A percentile compares a stretch with the other conserved stretches of the same genome.
phyloP scores from a whole-genome alignment of 2,888 invertebrate species.

The Drosophila percnosoma region DNA sequence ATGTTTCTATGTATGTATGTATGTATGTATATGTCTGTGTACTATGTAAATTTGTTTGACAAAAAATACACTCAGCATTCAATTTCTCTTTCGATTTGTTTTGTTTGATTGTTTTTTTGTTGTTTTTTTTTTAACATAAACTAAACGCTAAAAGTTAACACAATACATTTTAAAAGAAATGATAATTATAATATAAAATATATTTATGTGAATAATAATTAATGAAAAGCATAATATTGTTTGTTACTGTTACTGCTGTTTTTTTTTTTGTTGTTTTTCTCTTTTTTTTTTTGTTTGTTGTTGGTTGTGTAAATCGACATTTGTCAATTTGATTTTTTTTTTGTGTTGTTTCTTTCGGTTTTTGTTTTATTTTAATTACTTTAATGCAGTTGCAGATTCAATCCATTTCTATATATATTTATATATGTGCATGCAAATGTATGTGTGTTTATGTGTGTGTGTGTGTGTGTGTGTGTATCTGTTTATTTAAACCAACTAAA shows the following conservation, averaged over 20 bases:
- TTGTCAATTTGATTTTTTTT: slow-evolving; percentile 23
- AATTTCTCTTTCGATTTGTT: slow-evolving; percentile 37
- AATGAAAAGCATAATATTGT: slow-evolving; percentile 55
- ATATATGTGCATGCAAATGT: slow-evolving; percentile 10
- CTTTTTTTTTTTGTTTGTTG: slow-evolving; percentile 19
- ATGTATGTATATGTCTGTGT: slow-evolving; percentile 32
- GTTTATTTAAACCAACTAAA: slow-evolving; percentile 47
- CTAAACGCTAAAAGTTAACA: slow-evolving; percentile 64
- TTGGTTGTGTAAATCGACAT: slow-evolving; percentile 31
- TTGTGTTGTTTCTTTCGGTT: slow-evolving; percentile 1
- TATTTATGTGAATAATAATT: slow-evolving; percentile 55
- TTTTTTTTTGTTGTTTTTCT: slow-evolving; percentile 17
- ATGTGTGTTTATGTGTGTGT: slow-evolving; percentile 8
- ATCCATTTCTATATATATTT: slow-evolving; percentile 30
- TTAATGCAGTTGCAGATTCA: slow-evolving; percentile 56
- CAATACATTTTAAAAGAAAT: slow-evolving; percentile 63
- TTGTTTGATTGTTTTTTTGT: slow-evolving; percentile 27
- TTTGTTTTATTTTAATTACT: slow-evolving; percentile 32
- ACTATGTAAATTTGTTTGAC: slow-evolving; percentile 74
- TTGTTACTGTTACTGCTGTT: slow-evolving; percentile 24
- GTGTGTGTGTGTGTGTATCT: slow-evolving; percentile 20
- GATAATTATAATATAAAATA: slow-evolving; percentile 57
- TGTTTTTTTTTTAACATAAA: slow-evolving; percentile 52
- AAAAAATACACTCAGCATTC: slow-evolving; percentile 71
- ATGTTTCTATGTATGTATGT: slow-evolving; percentile 18